Percentiles rank a stretch among this genome's conserved stretches.
Evolutionary conservation across 1,140 invertebrate species (phyloP).

Genomic region (Apis mellifera): Amel_HAv3.1 CM009943.2:7755001-7755500

Average conservation of each 20-base stretch:
- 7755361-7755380: constrained; percentile 77
- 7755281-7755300: constrained; percentile 11
- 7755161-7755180: constrained; percentile 37
- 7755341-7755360: constrained; percentile 75
- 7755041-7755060: background rate
- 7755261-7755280: background rate
- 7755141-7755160: background rate
- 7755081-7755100: background rate
- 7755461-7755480: constrained; percentile 34
- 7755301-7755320: constrained; percentile 58
- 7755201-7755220: constrained; percentile 32
- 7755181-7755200: constrained; percentile 46
- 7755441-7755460: constrained; percentile 68
- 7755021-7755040: background rate
- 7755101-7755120: background rate
- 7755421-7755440: constrained; percentile 67
- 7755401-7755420: constrained; percentile 79
- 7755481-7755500: background rate
- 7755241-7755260: constrained; percentile 48
- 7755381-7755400: constrained; percentile 80
- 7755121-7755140: background rate
- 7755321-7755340: constrained; percentile 75
- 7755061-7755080: too few species aligned
- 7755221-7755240: constrained; percentile 51
- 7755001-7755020: background rate